Evolutionary conservation across 1,140 invertebrate genomes (phyloP), one percentile per base, ranked within the genome.

Genomic region (Drosophila kikkawai): DNA sequence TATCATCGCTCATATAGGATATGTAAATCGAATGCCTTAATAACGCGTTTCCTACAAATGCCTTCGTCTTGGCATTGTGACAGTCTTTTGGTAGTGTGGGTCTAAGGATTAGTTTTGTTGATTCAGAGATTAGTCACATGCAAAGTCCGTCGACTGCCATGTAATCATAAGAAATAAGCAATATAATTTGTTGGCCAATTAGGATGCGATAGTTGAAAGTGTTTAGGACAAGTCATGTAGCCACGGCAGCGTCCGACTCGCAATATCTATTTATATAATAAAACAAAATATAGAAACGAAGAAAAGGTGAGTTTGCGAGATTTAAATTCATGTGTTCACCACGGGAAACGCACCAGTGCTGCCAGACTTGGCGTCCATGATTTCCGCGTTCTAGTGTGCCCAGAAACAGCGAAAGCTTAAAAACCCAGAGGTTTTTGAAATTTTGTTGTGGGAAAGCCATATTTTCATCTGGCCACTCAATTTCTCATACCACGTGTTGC

Each of bases 261-360:
- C 84, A 87, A 90, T 87, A 90, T 87, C 80, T 87, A 87, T 90
- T 90, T 87, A 87, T 90, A 87, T 88, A 87, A 86, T 87, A 88
- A 87, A 79, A 80, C 80, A 87, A 79, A 78, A 50, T 51, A 60
- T 59, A 66, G 69, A 70, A 81, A 82, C 6, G 26, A 68, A 48
- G 11, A 2, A 12, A 32, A 19, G 50, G 44, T 65, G 63, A 67
- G 51, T 32, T 68, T 6, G 11, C 19, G 17, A 36, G 9, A 26
- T 55, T 68, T 42, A 51, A 74, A 74, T 29, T 34, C 26, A 41
- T 55, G 22, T 67, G 34, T 17, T 37, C 34, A 34, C 34, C 34
- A 9, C 34, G 26, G 5, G 26, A 1, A 29, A 29, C 26, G 26
- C 26, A 29, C 26, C 26, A 29, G 26, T 6, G 26, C 1, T 29